These are phyloP conservation scores for Ochotona princeps DNA, from an alignment of 2,113 vertebrate species.

Conservation along the genomic window DNA sequence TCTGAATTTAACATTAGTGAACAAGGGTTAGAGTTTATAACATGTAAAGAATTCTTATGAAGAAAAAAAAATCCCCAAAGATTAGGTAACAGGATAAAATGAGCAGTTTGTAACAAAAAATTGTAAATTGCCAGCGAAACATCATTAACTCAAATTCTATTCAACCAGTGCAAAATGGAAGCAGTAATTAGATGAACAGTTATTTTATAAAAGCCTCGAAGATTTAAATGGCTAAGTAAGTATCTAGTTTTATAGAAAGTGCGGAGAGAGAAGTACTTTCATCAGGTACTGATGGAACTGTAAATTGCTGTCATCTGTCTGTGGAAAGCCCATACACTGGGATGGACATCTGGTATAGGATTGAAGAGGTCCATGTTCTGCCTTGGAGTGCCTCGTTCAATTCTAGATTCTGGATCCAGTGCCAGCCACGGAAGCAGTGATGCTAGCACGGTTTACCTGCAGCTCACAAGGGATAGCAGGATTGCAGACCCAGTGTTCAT, in stretches of 20 bases:
- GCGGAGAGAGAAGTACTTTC: neutral
- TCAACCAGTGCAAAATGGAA: neutral
- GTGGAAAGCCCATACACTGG: neutral
- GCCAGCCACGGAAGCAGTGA: too few species aligned
- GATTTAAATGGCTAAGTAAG: neutral
- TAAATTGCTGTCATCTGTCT: neutral
- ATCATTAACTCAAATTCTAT: neutral
- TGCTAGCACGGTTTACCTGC: too few species aligned
- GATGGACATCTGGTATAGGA: too few species aligned
- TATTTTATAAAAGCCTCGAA: constrained; percentile 32
- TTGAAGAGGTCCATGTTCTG: too few species aligned
- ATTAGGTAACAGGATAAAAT: neutral
- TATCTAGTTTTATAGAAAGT: neutral
- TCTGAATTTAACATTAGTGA: neutral
- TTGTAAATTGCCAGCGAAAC: neutral
- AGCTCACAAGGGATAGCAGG: too few species aligned
- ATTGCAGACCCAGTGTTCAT: too few species aligned
- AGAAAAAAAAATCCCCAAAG: constrained; percentile 1
- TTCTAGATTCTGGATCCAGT: too few species aligned
- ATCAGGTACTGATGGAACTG: neutral
- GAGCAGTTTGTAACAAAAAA: constrained; percentile 24
- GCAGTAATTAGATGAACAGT: neutral
- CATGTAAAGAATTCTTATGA: neutral
- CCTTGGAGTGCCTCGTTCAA: too few species aligned
- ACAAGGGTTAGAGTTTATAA: neutral